A percentile compares a stretch with the other conserved stretches of the same genome.
phyloP scores from a whole-genome alignment of 2,797 vertebrate species.

The Pterois miles region DNA sequence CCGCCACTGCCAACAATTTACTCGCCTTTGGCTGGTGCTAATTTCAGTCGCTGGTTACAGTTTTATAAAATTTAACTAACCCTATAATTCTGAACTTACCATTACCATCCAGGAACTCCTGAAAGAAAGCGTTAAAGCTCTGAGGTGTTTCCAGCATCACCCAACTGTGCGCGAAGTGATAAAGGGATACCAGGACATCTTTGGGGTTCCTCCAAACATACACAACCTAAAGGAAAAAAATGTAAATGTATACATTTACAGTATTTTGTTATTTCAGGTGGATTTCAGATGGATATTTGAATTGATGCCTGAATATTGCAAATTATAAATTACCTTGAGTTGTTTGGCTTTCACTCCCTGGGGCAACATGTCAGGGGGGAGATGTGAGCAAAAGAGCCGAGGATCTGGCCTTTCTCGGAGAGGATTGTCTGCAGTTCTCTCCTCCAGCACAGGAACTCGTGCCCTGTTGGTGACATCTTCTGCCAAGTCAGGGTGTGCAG shows the following conservation, averaged over 20 bases:
- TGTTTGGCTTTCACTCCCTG: background rate
- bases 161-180: constrained; percentile 7
- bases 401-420: background rate
- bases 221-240: constrained; percentile 4
- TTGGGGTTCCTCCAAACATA: constrained; percentile 38
- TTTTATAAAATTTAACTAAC: background rate
- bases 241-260: too few species aligned
- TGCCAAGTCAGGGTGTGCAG: background rate
- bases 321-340: constrained; percentile 2
- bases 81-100: background rate
- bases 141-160: constrained; percentile 2
- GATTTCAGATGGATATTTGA: background rate
- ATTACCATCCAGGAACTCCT: constrained; percentile 31
- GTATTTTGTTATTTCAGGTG: too few species aligned
- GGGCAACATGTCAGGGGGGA: constrained; percentile 18
- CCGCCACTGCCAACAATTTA: too few species aligned
- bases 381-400: background rate
- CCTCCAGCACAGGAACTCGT: constrained; percentile 15
- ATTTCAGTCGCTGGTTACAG: too few species aligned
- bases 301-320: background rate
- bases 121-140: constrained; percentile 25
- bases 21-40: too few species aligned
- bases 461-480: background rate
- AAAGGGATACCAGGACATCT: constrained; percentile 32
- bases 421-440: background rate